A percentile compares a stretch with the other conserved stretches of the same genome.
phyloP scores from a whole-genome alignment of 30 jellyfish, hydroid and myxozoan genomes.

The Chironex yamaguchii region DNA sequence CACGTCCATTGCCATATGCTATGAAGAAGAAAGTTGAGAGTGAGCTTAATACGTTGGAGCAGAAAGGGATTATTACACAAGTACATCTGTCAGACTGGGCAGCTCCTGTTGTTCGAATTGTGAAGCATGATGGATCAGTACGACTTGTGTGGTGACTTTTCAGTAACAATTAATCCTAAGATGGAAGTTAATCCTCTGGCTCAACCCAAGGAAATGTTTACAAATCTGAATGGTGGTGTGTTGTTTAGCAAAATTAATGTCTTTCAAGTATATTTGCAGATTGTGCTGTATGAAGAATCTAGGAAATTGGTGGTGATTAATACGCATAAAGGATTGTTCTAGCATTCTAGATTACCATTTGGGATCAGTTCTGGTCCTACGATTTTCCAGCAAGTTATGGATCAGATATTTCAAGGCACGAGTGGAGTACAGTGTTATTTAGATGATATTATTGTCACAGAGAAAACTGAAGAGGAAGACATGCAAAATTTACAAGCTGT shows the following conservation, averaged over 20 bases:
- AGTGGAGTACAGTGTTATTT: slow-evolving; percentile 20
- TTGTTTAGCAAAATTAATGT: slow-evolving; percentile 50
- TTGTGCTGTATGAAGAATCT: slow-evolving; percentile 47
- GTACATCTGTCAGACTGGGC: slow-evolving; percentile 73
- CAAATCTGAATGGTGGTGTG: slow-evolving; percentile 55
- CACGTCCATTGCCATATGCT: no score
- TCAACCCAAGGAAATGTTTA: slow-evolving; percentile 62
- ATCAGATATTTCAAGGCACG: slow-evolving; percentile 12
- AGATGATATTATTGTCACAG: slow-evolving; percentile 59
- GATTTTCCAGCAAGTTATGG: slow-evolving; percentile 72
- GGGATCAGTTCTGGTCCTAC: slow-evolving; percentile 77
- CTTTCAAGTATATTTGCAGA: slow-evolving; percentile 48
- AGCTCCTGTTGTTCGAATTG: slow-evolving; percentile 73
- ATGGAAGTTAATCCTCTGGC: slow-evolving; percentile 54
- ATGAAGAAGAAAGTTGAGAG: no score
- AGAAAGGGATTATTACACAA: slow-evolving; percentile 56
- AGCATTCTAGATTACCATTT: slow-evolving; percentile 55
- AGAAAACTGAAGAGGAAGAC: slow-evolving; percentile 43
- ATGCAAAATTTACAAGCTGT: slow-evolving; percentile 67
- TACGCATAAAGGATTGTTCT: slow-evolving; percentile 60
- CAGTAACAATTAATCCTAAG: slow-evolving; percentile 72
- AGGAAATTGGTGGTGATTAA: slow-evolving; percentile 46
- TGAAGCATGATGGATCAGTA: slow-evolving; percentile 71
- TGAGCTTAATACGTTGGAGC: slow-evolving; percentile 68
- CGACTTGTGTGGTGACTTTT: slow-evolving; percentile 70